Conservation (phyloP, 2,888 invertebrate species). For the Orgyia antiqua region DNA sequence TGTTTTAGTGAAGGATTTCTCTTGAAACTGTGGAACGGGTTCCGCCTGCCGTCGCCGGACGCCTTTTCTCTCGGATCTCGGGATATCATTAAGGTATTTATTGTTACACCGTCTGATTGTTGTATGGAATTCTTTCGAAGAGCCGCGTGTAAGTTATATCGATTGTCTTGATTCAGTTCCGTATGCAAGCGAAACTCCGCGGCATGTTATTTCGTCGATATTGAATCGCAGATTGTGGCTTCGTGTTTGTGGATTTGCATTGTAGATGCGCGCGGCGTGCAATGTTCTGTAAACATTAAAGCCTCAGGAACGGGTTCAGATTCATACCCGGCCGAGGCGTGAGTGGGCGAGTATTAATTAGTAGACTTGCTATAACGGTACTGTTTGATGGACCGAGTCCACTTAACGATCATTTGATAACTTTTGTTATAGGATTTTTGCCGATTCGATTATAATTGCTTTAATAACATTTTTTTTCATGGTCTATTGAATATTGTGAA, state of each 20-base stretch:
- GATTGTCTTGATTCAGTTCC: slow-evolving; percentile 57
- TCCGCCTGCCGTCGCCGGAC: slow-evolving; percentile 63
- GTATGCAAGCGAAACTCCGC: slow-evolving; percentile 37
- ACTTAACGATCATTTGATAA: slow-evolving; percentile 62
- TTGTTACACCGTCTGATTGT: slow-evolving; percentile 77
- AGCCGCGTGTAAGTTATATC: slow-evolving; percentile 67
- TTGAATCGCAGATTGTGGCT: slow-evolving; percentile 55
- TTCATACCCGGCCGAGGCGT: slow-evolving; percentile 37
- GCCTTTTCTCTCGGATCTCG: slow-evolving; percentile 71
- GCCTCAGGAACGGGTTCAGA: slow-evolving; percentile 52
- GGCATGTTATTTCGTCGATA: slow-evolving; percentile 48
- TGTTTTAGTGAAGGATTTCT: slow-evolving; percentile 71
- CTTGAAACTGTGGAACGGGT: slow-evolving; percentile 66
- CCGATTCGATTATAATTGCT: slow-evolving; percentile 47
- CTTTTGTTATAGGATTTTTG: slow-evolving; percentile 47
- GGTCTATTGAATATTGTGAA: slow-evolving; percentile 26
- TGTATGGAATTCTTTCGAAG: slow-evolving; percentile 73
- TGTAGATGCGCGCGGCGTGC: slow-evolving; percentile 62
- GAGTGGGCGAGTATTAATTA: slow-evolving; percentile 71
- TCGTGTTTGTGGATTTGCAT: slow-evolving; percentile 65
- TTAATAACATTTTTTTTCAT: slow-evolving; percentile 36
- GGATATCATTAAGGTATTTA: slow-evolving; percentile 79
- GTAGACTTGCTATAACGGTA: slow-evolving; percentile 53
- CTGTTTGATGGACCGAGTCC: slow-evolving; percentile 32
- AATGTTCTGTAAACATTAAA: slow-evolving; percentile 46